Evolutionary conservation across 2,888 invertebrate genomes (phyloP).

Genomic region (Protonemura montana): DNA sequence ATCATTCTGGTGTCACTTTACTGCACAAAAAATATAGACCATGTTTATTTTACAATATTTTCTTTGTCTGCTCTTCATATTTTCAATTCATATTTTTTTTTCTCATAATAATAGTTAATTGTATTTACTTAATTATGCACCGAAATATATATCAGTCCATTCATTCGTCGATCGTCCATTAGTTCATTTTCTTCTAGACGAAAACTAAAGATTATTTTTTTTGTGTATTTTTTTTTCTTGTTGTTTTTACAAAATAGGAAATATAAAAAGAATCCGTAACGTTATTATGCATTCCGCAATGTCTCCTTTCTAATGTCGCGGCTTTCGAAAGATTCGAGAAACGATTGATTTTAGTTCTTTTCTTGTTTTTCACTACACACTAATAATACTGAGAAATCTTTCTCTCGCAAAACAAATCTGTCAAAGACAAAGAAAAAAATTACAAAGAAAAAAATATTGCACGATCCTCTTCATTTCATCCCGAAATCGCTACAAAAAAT

Average conservation of each 20-base stretch:
- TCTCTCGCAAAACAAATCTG: not conserved
- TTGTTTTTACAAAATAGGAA: not conserved
- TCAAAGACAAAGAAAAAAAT: not conserved
- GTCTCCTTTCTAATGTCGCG: not conserved
- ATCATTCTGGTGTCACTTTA: not conserved
- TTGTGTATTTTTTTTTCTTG: constrained; percentile 9
- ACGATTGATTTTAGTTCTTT: not conserved
- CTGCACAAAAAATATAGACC: constrained; percentile 2
- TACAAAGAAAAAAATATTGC: not conserved
- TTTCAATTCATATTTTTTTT: constrained; percentile 2
- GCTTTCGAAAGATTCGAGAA: not conserved
- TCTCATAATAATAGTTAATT: not conserved
- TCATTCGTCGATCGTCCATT: not conserved
- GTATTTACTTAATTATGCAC: constrained; percentile 7
- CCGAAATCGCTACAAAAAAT: not conserved
- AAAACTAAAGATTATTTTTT: not conserved
- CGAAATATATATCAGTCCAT: constrained; percentile 7
- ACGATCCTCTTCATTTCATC: not conserved
- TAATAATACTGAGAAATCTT: not conserved
- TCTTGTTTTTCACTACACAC: not conserved
- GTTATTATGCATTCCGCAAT: not conserved
- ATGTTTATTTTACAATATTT: not conserved
- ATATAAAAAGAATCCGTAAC: not conserved
- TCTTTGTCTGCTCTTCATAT: not conserved
- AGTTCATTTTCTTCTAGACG: not conserved